Evolutionary conservation across 1,140 invertebrate genomes (phyloP).

Genomic region (Drosophila asahinai): DNA sequence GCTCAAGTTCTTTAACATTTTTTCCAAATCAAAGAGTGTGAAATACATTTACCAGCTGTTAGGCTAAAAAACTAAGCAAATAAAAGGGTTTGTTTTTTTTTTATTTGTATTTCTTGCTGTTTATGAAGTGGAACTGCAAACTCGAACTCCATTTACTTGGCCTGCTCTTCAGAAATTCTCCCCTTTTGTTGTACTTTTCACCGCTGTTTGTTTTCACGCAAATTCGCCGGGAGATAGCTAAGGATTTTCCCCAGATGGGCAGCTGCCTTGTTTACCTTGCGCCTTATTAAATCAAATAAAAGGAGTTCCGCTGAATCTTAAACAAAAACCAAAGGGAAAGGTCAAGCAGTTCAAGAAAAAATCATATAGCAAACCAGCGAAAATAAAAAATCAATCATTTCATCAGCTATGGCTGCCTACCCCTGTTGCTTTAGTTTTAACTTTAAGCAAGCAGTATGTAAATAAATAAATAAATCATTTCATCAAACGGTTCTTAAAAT

Average conservation of each 20-base stretch:
- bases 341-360: not conserved
- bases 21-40: too few species aligned
- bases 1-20: too few species aligned
- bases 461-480: too few species aligned
- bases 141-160: slow-evolving; percentile 33
- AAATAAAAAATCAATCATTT: too few species aligned
- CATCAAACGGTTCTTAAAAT: too few species aligned
- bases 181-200: slow-evolving; percentile 7
- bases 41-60: slow-evolving; percentile 1
- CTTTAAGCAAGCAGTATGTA: too few species aligned
- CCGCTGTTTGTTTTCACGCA: slow-evolving; percentile 14
- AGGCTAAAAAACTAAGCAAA: not conserved
- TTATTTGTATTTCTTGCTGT: slow-evolving; percentile 2
- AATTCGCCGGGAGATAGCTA: not conserved
- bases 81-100: slow-evolving; percentile 15
- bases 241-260: slow-evolving; percentile 46
- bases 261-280: slow-evolving; percentile 30
- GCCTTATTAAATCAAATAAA: slow-evolving; percentile 56
- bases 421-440: too few species aligned
- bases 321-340: not conserved
- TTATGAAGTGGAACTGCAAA: slow-evolving; percentile 40
- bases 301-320: not conserved
- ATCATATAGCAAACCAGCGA: not conserved
- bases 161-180: not conserved
- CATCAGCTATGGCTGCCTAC: too few species aligned